Evolutionary conservation across 2,113 vertebrate species (phyloP), one percentile per base, ranked within the genome.

Genomic region (Cavia aperea): DNA sequence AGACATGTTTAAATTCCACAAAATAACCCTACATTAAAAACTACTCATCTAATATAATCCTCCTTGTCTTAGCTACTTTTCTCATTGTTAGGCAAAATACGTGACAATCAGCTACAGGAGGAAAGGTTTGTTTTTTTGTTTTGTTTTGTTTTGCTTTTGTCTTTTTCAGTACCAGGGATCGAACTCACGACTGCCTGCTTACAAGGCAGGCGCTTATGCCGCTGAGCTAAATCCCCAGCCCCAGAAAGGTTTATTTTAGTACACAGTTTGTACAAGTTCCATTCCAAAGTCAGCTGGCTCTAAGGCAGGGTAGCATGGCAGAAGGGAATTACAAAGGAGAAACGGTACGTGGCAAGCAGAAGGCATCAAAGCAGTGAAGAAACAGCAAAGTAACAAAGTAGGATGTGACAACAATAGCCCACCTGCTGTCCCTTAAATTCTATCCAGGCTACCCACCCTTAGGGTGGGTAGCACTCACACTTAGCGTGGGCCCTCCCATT

Each of bases 1-100:
- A 93, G 72, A 66, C 68, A 87, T 33, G n/a, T 65, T 93, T 39
- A 88, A 88, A 73, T 58, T 77, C 33, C 24, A 91, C 72, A 89
- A 72, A 85, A 51, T 91, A 93, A 88, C 21, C 36, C 4, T 60
- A 49, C 7, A 33, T 88, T 84, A 75, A 88, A 82, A 93, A 81
- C 31, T 78, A 4, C 39, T 89, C 56, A 56, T 87, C 36, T 83
- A 56, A 9, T 68, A 43, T 12, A 90, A 16, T 90, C 39, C 70
- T 94, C 63, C 36, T 70, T n/a, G 19, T 36, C 66, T 68, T 68
- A 46, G 72, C 39, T 46, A 75, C 72, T 75, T 29, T 75, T 75
- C 72, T 46, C 43, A 75, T 15, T 75, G 72, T 24, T 73, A 49
- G 43, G 46, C 39, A 75, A 49, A 75, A 49, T 75, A 29, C 72